These are phyloP conservation scores for Bergia sp. DNA, from an alignment of 92 coral and sea anemone genomes.

Conservation along the genomic window DNA sequence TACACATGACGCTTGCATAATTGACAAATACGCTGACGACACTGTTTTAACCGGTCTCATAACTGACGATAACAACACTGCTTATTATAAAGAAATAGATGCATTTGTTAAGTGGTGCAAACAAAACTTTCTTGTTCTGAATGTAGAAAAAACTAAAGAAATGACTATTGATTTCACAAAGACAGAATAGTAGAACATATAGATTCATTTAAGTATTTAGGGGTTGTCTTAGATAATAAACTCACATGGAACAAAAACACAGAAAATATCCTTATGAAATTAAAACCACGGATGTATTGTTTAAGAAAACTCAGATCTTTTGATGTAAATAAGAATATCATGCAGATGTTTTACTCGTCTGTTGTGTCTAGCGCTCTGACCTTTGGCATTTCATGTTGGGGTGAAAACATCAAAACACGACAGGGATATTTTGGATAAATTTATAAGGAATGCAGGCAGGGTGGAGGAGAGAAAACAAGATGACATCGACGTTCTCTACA, in stretches of 20 bases:
- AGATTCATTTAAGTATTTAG: too few relatives aligned
- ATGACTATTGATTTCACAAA: too few relatives aligned
- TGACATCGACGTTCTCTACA: background rate
- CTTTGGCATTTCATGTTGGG: background rate
- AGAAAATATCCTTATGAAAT: background rate
- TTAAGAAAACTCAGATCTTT: background rate
- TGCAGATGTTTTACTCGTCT: background rate
- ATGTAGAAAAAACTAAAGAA: too few relatives aligned
- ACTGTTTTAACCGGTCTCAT: background rate
- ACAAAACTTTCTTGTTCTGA: too few relatives aligned
- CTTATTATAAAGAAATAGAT: too few relatives aligned
- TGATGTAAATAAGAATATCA: background rate
- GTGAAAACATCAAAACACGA: background rate
- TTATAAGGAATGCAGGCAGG: background rate
- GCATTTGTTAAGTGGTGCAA: too few relatives aligned
- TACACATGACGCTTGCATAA: background rate
- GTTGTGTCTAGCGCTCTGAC: background rate
- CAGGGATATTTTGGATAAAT: background rate
- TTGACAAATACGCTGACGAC: background rate
- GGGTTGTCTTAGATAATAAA: background rate
- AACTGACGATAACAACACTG: background rate
- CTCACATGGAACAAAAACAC: background rate
- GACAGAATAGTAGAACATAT: too few relatives aligned
- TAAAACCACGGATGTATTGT: background rate
- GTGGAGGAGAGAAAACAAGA: background rate